Evolutionary conservation across 2,113 vertebrate genomes (phyloP).

Genomic region (Cynopterus brachyotis): DNA sequence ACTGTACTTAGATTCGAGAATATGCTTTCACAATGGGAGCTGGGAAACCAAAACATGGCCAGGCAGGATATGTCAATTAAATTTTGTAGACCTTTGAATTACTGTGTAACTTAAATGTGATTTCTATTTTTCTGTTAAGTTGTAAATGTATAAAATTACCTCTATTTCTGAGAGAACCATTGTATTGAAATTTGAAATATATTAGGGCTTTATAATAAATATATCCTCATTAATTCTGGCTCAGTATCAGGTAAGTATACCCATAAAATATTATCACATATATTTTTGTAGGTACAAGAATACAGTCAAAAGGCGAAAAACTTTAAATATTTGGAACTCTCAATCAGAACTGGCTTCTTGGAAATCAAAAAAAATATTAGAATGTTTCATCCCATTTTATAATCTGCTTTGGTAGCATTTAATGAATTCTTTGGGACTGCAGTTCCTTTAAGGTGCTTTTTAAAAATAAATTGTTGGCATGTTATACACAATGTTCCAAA

Average conservation of each 20-base stretch:
- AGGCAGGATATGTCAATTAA: neutral
- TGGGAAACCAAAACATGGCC: neutral
- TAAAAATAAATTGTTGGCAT: neutral
- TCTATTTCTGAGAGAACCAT: neutral
- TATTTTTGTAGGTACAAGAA: neutral
- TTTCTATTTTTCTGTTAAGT: neutral
- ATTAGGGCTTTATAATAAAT: conserved; percentile 26
- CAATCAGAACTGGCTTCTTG: neutral
- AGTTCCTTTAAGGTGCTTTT: neutral
- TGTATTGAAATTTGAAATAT: neutral
- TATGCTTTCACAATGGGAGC: neutral
- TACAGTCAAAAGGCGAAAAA: neutral
- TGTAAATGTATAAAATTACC: neutral
- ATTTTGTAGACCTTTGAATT: neutral
- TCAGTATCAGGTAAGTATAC: neutral
- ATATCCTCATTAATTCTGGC: neutral
- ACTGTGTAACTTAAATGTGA: neutral
- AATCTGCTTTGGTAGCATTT: neutral
- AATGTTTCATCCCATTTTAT: neutral
- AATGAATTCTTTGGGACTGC: neutral
- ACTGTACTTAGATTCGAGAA: neutral
- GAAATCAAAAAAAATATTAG: neutral
- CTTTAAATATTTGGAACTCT: neutral
- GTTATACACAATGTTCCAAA: neutral
- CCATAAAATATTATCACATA: neutral